A percentile compares a stretch with the other conserved stretches of the same genome.
Evolutionary conservation across 2,797 vertebrate genomes (phyloP).

Genomic region (Arctocebus calabarensis): DNA sequence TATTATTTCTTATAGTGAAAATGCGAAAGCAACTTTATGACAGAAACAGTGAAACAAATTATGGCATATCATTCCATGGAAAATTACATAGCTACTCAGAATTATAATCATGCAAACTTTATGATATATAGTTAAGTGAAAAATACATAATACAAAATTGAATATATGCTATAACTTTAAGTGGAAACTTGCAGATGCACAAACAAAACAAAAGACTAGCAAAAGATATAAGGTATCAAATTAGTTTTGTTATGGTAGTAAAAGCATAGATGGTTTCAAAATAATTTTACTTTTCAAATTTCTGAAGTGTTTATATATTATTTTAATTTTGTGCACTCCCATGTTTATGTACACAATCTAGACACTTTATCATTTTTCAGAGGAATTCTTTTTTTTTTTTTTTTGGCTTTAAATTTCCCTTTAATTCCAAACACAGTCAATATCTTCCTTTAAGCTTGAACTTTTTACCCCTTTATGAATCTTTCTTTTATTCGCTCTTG

Average conservation of each 20-base stretch:
- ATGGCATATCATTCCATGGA: background rate
- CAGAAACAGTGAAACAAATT: constrained; percentile 28
- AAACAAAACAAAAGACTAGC: background rate
- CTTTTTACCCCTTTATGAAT: constrained; percentile 52
- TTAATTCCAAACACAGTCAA: constrained; percentile 56
- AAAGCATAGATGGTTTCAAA: constrained; percentile 29
- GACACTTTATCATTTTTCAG: background rate
- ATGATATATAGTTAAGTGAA: constrained; percentile 35
- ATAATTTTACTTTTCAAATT: background rate
- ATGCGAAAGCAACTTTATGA: background rate
- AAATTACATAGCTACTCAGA: background rate
- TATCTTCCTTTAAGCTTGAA: constrained; percentile 61
- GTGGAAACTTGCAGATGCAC: background rate
- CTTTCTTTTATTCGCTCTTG: constrained; percentile 62
- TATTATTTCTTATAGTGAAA: constrained; percentile 36
- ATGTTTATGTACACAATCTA: background rate
- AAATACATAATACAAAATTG: constrained; percentile 28
- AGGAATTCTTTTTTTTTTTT: background rate
- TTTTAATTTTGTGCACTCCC: constrained; percentile 46
- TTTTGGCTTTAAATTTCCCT: constrained; percentile 51
- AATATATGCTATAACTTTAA: constrained; percentile 21
- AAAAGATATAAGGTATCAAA: background rate
- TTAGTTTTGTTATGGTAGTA: constrained; percentile 30
- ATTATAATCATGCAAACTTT: constrained; percentile 52
- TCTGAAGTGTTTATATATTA: background rate